These are phyloP conservation scores for Melanotaenia boesemani DNA, from an alignment of 2,797 vertebrate species.

Conservation along the genomic window DNA sequence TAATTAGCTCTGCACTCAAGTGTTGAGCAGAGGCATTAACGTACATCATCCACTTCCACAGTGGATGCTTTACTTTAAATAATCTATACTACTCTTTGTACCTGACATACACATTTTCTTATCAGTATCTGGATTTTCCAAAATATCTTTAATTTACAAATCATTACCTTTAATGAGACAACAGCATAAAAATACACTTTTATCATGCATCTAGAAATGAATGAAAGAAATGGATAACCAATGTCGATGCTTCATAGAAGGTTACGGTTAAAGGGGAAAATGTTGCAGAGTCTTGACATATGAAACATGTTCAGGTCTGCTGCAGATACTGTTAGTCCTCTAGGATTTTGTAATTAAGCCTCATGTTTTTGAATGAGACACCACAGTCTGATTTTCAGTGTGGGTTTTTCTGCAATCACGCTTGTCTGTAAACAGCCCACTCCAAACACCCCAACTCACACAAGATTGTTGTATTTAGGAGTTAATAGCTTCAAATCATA, in stretches of 20 bases:
- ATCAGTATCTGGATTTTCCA: too few relatives aligned
- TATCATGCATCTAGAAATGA: too few relatives aligned
- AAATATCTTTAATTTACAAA: too few relatives aligned
- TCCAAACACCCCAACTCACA: slow-evolving; percentile 43
- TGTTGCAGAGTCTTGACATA: slow-evolving; percentile 9
- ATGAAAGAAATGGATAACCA: not conserved
- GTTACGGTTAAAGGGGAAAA: not conserved
- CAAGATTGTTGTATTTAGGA: slow-evolving; percentile 72
- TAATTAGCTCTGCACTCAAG: too few relatives aligned
- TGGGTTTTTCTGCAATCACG: slow-evolving; percentile 59
- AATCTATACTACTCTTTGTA: too few relatives aligned
- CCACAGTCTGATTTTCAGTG: slow-evolving; percentile 45
- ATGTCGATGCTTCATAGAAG: not conserved
- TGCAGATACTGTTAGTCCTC: slow-evolving; percentile 11
- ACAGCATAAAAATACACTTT: not conserved
- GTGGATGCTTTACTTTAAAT: too few relatives aligned
- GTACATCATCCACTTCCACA: too few relatives aligned
- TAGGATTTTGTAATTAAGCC: slow-evolving; percentile 37
- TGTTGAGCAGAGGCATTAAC: too few relatives aligned
- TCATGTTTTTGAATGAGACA: slow-evolving; percentile 37
- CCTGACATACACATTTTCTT: too few relatives aligned
- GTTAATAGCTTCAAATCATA: slow-evolving; percentile 72
- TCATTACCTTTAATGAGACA: too few relatives aligned
- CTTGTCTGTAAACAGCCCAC: slow-evolving; percentile 46
- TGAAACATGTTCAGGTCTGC: slow-evolving; percentile 10